Percentiles rank a stretch among this genome's conserved stretches.
Evolutionary conservation across 2,797 vertebrate genomes (phyloP).

Genomic region (Coregonus ussuriensis): DNA sequence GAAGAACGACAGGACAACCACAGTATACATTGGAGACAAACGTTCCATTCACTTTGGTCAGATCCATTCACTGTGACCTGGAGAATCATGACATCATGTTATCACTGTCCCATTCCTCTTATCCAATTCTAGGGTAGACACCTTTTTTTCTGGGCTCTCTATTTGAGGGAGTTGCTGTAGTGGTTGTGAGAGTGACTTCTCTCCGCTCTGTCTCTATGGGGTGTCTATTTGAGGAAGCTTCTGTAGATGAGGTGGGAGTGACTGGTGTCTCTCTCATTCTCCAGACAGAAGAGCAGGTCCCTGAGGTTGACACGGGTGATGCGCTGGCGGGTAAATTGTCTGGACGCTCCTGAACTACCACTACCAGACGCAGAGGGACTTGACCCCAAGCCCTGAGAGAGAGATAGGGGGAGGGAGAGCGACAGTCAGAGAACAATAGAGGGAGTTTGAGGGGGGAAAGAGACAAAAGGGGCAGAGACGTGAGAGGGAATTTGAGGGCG

Average conservation of each 20-base stretch:
- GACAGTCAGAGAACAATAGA: background rate
- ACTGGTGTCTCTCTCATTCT: constrained; percentile 93
- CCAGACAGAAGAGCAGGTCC: constrained; percentile 99
- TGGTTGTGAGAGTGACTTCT: constrained; percentile 50
- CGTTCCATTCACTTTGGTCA: constrained; percentile 38
- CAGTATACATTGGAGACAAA: background rate
- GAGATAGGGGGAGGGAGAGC: background rate
- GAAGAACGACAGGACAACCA: background rate
- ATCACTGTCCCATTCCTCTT: constrained; percentile 33
- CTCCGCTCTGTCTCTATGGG: constrained; percentile 12
- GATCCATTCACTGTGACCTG: constrained; percentile 30
- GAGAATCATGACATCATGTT: constrained; percentile 37
- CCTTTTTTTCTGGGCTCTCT: constrained; percentile 10
- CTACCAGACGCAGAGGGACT: constrained; percentile 80
- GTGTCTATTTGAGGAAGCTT: constrained; percentile 91
- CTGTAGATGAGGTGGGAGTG: constrained; percentile 97
- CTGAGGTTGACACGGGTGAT: constrained; percentile 99
- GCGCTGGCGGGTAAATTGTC: constrained; percentile 92
- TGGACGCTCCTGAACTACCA: constrained; percentile 83
- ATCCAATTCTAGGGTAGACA: background rate
- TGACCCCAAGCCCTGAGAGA: constrained; percentile 82
- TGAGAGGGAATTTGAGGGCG: background rate
- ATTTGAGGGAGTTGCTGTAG: constrained; percentile 30
- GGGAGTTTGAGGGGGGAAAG: background rate
- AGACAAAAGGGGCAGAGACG: background rate